Conservation (phyloP, 1,140 invertebrate species). For the Cepaea nemoralis region DNA sequence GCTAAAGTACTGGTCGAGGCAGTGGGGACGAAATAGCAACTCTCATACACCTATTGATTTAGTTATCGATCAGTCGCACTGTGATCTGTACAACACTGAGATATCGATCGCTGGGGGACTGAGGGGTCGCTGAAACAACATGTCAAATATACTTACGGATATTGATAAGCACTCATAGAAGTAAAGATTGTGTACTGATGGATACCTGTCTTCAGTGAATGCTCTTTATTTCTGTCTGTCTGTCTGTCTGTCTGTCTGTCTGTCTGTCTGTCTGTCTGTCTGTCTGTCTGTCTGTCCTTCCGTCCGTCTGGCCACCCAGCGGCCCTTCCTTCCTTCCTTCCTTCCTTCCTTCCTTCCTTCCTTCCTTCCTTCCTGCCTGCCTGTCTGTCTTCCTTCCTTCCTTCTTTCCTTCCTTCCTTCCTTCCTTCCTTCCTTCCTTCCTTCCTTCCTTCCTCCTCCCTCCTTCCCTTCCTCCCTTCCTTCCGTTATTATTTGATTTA, state of each 20-base stretch:
- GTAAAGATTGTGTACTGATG: neutral
- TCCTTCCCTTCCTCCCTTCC: neutral
- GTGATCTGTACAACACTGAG: no score
- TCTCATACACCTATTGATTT: no score
- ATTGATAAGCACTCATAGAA: neutral
- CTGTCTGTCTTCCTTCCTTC: neutral
- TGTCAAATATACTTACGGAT: no score
- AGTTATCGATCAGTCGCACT: no score
- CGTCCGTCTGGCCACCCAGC: neutral
- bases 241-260: neutral
- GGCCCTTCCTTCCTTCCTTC: neutral
- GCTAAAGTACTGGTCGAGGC: no score
- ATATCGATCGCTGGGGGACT: no score
- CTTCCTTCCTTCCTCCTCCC: neutral
- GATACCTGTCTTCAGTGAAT: neutral
- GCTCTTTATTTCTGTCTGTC: neutral
- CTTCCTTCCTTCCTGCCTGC: neutral
- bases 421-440: neutral
- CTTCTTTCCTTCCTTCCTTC: neutral
- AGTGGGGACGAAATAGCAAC: no score
- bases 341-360: constrained; percentile 11
- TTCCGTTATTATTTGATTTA: neutral
- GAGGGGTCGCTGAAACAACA: no score
- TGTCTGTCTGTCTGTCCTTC: neutral
- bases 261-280: neutral